A percentile compares a stretch with the other conserved stretches of the same genome.
phyloP scores from a whole-genome alignment of 53 echinoderm and acorn worm species.

The Pentamera pediparva region DNA sequence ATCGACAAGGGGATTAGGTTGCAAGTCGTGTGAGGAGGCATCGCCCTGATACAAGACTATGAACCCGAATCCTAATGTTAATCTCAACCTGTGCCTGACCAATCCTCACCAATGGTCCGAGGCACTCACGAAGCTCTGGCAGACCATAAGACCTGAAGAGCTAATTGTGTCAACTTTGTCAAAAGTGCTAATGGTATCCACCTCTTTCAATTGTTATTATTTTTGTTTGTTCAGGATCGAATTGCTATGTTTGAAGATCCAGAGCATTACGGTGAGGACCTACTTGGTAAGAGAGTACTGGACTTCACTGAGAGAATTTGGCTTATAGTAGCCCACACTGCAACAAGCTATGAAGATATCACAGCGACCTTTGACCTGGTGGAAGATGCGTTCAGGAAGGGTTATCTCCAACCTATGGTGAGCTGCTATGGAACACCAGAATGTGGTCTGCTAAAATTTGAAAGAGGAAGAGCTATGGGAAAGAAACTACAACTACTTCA shows the following conservation, averaged over 20 bases:
- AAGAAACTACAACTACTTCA: neutral
- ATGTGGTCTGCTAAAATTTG: too few species aligned
- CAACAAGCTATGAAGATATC: neutral
- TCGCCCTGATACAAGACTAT: too few species aligned
- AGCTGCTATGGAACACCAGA: neutral
- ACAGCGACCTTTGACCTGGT: neutral
- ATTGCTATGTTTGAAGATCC: slow-evolving; percentile 18
- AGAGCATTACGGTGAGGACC: slow-evolving; percentile 15
- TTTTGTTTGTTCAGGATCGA: neutral
- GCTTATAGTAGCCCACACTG: slow-evolving; percentile 23
- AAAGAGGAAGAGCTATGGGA: neutral
- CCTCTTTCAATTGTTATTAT: neutral
- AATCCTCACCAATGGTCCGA: too few species aligned
- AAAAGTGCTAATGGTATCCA: too few species aligned
- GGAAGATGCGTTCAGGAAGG: slow-evolving; percentile 1
- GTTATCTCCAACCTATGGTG: slow-evolving; percentile 16
- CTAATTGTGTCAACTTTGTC: too few species aligned
- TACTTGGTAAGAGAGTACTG: slow-evolving; percentile 17
- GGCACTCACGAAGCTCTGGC: too few species aligned
- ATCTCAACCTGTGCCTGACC: too few species aligned
- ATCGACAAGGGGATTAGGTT: too few species aligned
- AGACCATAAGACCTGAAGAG: too few species aligned
- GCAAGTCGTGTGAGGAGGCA: too few species aligned
- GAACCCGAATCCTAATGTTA: neutral
- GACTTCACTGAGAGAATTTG: slow-evolving; percentile 21